Evolutionary conservation across 2,888 invertebrate genomes (phyloP).

Genomic region (Ashinkailepas kermadecensis): DNA sequence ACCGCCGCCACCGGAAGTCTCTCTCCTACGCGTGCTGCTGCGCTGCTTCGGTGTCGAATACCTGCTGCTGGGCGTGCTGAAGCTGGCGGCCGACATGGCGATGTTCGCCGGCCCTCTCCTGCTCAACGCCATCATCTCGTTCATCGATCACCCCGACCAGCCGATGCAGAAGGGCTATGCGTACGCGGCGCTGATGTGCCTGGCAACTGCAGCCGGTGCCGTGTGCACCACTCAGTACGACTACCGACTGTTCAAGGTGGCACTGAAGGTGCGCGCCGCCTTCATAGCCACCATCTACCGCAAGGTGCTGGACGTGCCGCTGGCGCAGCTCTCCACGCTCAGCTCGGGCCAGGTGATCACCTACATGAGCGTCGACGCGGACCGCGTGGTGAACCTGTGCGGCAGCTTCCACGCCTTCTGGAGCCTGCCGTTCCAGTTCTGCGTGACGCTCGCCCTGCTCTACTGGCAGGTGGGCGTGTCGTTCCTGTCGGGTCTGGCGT

Average conservation of each 20-base stretch:
- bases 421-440: constrained; percentile 89
- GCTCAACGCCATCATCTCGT: constrained; percentile 69
- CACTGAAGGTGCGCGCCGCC: constrained; percentile 77
- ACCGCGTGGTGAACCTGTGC: constrained; percentile 90
- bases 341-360: constrained; percentile 84
- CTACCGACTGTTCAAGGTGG: constrained; percentile 74
- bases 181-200: constrained; percentile 59
- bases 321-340: constrained; percentile 43
- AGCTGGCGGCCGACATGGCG: constrained; percentile 70
- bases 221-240: constrained; percentile 80
- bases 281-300: constrained; percentile 74
- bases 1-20: constrained; percentile 1
- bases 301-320: constrained; percentile 52
- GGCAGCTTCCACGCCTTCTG: constrained; percentile 93
- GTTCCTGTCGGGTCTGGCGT: constrained; percentile 80
- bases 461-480: constrained; percentile 83
- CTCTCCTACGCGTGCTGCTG: constrained; percentile 62
- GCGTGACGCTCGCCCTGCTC: constrained; percentile 70
- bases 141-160: constrained; percentile 63
- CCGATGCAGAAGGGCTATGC: constrained; percentile 49
- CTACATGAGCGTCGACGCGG: constrained; percentile 93
- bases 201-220: constrained; percentile 59
- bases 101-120: constrained; percentile 85
- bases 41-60: constrained; percentile 70
- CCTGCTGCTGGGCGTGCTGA: constrained; percentile 72